phyloP scores from a whole-genome alignment of 53 echinoderm and acorn worm genomes.

The Patiria pectinifera region DNA sequence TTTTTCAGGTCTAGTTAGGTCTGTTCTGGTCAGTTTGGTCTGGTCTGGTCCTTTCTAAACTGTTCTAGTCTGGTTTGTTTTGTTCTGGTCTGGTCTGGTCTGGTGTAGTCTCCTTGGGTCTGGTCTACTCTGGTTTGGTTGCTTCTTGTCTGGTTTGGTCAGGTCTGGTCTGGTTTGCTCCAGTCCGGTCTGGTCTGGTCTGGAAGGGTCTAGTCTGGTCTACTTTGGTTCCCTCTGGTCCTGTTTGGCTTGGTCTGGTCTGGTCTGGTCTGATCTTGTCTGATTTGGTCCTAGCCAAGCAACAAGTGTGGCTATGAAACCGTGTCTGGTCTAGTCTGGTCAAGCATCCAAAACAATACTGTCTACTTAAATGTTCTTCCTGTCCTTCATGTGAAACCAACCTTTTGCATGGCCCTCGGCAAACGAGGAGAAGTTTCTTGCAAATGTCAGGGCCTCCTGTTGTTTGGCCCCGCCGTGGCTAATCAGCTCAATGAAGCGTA shows the following conservation, averaged over 20 bases:
- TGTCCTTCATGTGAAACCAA: conserved; percentile 15
- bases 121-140: neutral
- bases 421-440: conserved; percentile 84
- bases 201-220: too few relatives aligned
- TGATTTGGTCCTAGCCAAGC: too few relatives aligned
- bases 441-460: conserved; percentile 78
- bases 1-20: neutral
- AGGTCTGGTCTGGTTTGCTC: too few relatives aligned
- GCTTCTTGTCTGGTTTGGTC: too few relatives aligned
- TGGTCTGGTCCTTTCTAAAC: neutral
- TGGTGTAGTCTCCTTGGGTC: neutral
- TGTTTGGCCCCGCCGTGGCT: conserved; percentile 80
- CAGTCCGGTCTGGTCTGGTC: too few relatives aligned
- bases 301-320: too few relatives aligned
- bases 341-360: too few relatives aligned
- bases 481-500: conserved; percentile 94
- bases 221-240: too few relatives aligned
- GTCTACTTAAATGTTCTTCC: neutral
- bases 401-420: conserved; percentile 91
- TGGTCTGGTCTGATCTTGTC: too few relatives aligned
- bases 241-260: too few relatives aligned
- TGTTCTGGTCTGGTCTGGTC: neutral
- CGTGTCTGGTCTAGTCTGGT: too few relatives aligned
- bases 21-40: neutral
- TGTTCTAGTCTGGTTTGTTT: neutral